A percentile compares a stretch with the other conserved stretches of the same genome.
These are phyloP conservation scores for Acanthoscelides obtectus DNA, from an alignment of 2,888 invertebrate species.

Conservation along the genomic window DNA sequence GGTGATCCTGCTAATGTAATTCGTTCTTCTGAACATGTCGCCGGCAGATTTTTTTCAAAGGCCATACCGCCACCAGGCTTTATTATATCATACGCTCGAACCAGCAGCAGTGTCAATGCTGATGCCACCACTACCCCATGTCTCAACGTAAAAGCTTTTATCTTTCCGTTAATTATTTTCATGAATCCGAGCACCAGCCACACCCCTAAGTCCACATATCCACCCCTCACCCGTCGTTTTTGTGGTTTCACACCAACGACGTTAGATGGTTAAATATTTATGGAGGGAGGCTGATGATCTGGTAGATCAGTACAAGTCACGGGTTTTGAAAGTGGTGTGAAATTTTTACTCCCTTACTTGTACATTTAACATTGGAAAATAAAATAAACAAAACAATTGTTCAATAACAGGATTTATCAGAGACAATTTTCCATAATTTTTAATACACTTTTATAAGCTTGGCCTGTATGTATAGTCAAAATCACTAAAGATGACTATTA, in stretches of 20 bases:
- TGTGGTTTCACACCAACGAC: not conserved
- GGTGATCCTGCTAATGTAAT: constrained; percentile 47
- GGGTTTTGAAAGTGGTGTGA: too few relatives aligned
- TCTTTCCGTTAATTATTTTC: constrained; percentile 47
- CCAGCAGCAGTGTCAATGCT: not conserved
- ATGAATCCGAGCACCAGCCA: constrained; percentile 36
- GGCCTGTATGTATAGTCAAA: too few relatives aligned
- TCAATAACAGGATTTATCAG: too few relatives aligned
- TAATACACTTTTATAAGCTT: too few relatives aligned
- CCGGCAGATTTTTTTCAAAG: constrained; percentile 37
- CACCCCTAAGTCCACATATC: constrained; percentile 14
- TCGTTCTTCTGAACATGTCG: constrained; percentile 47
- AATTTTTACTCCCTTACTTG: too few relatives aligned
- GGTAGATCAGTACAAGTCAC: too few relatives aligned
- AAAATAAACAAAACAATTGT: too few relatives aligned
- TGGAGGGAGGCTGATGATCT: too few relatives aligned
- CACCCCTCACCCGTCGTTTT: constrained; percentile 21
- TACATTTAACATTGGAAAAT: too few relatives aligned
- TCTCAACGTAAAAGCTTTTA: constrained; percentile 35
- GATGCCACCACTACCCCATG: not conserved
- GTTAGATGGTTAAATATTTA: not conserved
- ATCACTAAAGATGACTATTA: too few relatives aligned
- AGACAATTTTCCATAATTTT: too few relatives aligned
- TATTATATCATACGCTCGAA: constrained; percentile 30
- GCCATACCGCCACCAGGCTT: constrained; percentile 31